These are phyloP conservation scores for Nothobranchius furzeri DNA, from an alignment of 2,113 vertebrate genomes.

Conservation along the genomic window DNA sequence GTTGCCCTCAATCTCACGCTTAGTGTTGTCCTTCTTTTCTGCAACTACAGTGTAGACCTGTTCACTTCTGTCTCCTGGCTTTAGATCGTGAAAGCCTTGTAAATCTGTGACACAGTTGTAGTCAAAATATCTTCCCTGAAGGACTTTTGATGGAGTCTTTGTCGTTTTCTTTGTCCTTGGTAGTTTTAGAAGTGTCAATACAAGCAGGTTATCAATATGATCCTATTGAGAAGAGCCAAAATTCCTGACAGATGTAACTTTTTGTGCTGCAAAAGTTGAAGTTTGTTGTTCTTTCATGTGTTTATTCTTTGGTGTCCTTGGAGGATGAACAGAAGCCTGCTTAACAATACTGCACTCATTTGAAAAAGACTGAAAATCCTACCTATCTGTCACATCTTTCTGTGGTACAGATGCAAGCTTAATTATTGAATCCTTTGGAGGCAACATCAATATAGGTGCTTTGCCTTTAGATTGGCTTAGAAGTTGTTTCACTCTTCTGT, in stretches of 20 bases:
- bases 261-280: neutral
- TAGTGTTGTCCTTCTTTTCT: constrained; percentile 11
- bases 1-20: neutral
- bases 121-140: constrained; percentile 3
- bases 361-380: constrained; percentile 7
- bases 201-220: neutral
- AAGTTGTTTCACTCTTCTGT: constrained; percentile 7
- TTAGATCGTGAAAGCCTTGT: constrained; percentile 4
- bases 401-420: constrained; percentile 15
- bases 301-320: neutral
- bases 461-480: constrained; percentile 3
- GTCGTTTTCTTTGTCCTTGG: constrained; percentile 17
- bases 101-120: constrained; percentile 1
- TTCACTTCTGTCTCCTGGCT: constrained; percentile 18
- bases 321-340: constrained; percentile 13
- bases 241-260: neutral
- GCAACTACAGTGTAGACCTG: constrained; percentile 7
- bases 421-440: constrained; percentile 12
- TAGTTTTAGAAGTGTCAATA: neutral
- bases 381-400: constrained; percentile 11
- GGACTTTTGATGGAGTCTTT: constrained; percentile 16
- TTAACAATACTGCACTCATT: constrained; percentile 17
- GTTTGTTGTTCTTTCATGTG: constrained; percentile 4
- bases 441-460: constrained; percentile 13
- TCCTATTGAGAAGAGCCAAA: constrained; percentile 4